Evolutionary conservation across 2,888 invertebrate genomes (phyloP), one percentile per base, ranked within the genome.

Genomic region (Saturnia pavonia): DNA sequence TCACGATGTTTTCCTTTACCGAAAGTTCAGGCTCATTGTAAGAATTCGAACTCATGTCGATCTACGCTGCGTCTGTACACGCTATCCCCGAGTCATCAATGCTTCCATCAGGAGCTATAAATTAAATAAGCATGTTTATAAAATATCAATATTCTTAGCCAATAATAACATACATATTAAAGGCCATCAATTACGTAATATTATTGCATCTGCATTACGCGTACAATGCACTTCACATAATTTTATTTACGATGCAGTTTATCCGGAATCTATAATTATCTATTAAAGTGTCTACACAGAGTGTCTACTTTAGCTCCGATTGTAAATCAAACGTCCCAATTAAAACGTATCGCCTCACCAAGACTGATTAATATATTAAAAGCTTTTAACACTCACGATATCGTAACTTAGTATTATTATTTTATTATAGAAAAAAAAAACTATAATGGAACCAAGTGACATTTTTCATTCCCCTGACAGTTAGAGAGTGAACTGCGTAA

Each of bases 321-420:
- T 60, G 77, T 80, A 79, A 84, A 83, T 82, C 80, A 82, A 76
- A 74, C 70, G 71, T 74, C 74, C 75, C 80, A 82, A 82, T 85
- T 81, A 80, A 79, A 79, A 77, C 77, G 78, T 82, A 82, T 81
- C 79, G 81, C 74, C 71, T 71, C 74, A 75, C 75, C 74, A 77
- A 77, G 75, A 76, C 78, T 78, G 83, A 86, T 85, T 83, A 82
- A 80, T 79, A 77, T 79, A 81, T 83, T 84, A 79, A 76, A 82
- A 74, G 80, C 82, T 82, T 83, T 85, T 83, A 85, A 84, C 83
- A 83, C 82, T 82, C 80, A 72, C 74, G 73, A 70, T 75, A 73
- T 74, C 75, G 79, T 77, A 70, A 76, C 69, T 74, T 70, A 45
- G 65, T 9, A n/a, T 19, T n/a, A 65, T 40, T 40, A 65, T 40